phyloP scores from a whole-genome alignment of 92 coral and sea anemone species.

The Siderastrea radians region DNA sequence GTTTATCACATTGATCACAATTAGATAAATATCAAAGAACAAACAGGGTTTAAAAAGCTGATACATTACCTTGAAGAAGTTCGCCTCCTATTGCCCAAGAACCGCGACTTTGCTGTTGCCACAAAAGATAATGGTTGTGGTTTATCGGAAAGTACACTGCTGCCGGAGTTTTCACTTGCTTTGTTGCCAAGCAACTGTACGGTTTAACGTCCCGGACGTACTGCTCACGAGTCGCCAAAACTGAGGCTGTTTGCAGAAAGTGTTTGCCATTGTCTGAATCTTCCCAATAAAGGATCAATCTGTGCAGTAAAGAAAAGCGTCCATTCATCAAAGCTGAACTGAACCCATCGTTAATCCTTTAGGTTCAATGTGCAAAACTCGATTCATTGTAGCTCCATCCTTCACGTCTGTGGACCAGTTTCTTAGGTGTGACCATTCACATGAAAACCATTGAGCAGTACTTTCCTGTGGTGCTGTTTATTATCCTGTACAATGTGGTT shows the following conservation, averaged over 20 bases:
- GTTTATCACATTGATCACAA: too few relatives aligned
- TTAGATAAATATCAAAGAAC: too few relatives aligned
- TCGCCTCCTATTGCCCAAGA: constrained; percentile 89
- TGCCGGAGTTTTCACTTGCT: constrained; percentile 79
- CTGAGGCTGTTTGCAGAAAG: constrained; percentile 67
- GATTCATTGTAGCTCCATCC: too few relatives aligned
- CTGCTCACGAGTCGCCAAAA: constrained; percentile 53
- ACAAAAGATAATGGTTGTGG: constrained; percentile 82
- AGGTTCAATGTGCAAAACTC: too few relatives aligned
- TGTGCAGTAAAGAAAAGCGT: neutral
- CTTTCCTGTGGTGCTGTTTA: too few relatives aligned
- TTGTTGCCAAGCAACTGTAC: constrained; percentile 64
- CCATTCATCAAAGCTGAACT: too few relatives aligned
- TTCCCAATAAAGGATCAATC: constrained; percentile 94
- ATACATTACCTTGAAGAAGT: constrained; percentile 56
- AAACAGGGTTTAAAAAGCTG: neutral
- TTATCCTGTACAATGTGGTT: too few relatives aligned
- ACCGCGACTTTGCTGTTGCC: constrained; percentile 80
- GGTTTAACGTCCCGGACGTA: constrained; percentile 60
- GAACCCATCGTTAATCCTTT: neutral
- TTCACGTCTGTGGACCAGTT: too few relatives aligned
- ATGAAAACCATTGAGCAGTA: too few relatives aligned
- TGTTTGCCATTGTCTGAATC: constrained; percentile 75
- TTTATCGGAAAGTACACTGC: constrained; percentile 76
- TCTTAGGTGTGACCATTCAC: too few relatives aligned